Conservation (phyloP, 1,140 invertebrate species). For the Chironomus tepperi region DNA sequence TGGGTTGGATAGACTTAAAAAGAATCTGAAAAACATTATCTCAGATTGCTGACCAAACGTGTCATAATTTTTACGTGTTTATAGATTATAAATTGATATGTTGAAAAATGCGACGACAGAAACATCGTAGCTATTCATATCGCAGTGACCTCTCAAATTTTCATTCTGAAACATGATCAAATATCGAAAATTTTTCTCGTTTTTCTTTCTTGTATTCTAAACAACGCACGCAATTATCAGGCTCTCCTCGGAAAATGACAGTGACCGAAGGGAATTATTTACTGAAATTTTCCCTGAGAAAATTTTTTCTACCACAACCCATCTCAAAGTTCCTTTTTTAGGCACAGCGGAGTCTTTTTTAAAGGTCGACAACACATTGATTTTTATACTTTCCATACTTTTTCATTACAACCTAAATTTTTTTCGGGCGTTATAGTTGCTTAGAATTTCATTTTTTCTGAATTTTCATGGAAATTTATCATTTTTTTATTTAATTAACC, state of each 20-base stretch:
- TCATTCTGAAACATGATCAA: background rate
- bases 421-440: background rate
- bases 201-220: background rate
- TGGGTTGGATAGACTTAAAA: background rate
- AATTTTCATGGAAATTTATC: background rate
- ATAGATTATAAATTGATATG: too few relatives aligned
- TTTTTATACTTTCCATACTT: background rate
- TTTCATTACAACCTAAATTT: background rate
- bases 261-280: background rate
- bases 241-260: background rate
- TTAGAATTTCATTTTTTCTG: background rate
- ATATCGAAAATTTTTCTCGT: background rate
- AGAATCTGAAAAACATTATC: background rate
- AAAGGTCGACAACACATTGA: background rate
- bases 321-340: background rate
- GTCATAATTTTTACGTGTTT: too few relatives aligned
- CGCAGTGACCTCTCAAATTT: too few relatives aligned
- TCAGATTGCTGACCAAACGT: too few relatives aligned
- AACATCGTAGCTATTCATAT: too few relatives aligned
- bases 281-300: background rate
- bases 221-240: background rate
- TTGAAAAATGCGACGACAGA: too few relatives aligned
- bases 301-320: background rate
- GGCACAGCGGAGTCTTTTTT: background rate
- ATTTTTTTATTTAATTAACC: too few relatives aligned